Conservation (phyloP, 2,113 vertebrate species). For the Gavialis gangeticus region DNA sequence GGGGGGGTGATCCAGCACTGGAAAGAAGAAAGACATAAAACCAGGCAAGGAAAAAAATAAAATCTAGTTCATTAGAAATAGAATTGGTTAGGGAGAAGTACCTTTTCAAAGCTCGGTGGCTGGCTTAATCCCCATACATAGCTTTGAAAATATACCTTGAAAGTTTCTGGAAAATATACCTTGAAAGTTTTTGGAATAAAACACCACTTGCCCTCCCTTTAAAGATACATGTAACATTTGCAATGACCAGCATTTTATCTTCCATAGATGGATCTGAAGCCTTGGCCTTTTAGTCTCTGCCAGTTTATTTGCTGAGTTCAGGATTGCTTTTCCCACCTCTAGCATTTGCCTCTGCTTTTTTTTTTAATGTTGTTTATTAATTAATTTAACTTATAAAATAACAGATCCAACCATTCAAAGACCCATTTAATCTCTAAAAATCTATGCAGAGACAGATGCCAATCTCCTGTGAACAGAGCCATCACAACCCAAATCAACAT, state of each 20-base stretch:
- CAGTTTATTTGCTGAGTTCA: not conserved
- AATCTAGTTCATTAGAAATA: slow-evolving; percentile 39
- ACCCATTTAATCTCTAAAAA: no score
- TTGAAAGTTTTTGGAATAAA: slow-evolving; percentile 42
- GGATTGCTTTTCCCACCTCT: not conserved
- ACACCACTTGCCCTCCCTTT: slow-evolving; percentile 25
- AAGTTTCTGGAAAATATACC: no score
- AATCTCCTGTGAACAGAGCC: no score
- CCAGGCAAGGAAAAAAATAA: slow-evolving; percentile 52
- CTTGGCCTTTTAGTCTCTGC: not conserved
- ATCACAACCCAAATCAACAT: no score
- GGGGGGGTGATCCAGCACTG: not conserved
- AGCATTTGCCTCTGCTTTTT: not conserved
- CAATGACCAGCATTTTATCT: slow-evolving; percentile 49
- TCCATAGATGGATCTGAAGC: not conserved
- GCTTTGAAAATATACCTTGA: slow-evolving; percentile 69
- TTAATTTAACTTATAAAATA: no score
- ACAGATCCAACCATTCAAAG: no score
- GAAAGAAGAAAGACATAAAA: not conserved
- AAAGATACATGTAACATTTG: not conserved
- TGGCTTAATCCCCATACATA: slow-evolving; percentile 56
- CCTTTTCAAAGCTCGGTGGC: slow-evolving; percentile 45
- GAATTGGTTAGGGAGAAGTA: slow-evolving; percentile 36
- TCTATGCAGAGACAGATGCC: no score
- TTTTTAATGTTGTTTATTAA: not conserved